Conservation (phyloP, 2,113 vertebrate genomes). For the Prolemur simus region DNA sequence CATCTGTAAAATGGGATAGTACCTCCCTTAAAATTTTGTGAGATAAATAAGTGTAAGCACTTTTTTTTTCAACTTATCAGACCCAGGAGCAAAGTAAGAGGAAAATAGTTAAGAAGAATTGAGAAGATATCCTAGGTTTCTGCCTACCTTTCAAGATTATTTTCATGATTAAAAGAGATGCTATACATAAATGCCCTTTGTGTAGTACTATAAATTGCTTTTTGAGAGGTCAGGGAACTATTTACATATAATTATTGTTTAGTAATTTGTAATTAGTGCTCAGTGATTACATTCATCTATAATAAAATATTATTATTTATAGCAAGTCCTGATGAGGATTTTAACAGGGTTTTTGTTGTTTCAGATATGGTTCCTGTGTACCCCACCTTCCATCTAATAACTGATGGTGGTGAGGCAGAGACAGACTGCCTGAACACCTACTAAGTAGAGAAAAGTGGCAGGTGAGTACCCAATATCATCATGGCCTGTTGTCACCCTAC, state of each 20-base stretch:
- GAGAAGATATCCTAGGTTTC: not conserved
- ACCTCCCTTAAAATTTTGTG: not conserved
- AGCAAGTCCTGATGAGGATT: not conserved
- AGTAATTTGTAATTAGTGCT: not conserved
- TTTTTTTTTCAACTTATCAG: not conserved
- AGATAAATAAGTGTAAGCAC: not conserved
- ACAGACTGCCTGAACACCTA: not conserved
- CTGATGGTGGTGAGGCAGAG: not conserved
- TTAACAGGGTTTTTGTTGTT: not conserved
- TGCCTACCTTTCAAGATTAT: not conserved
- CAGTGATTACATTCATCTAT: not conserved
- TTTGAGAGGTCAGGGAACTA: not conserved
- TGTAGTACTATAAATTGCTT: not conserved
- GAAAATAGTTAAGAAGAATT: not conserved
- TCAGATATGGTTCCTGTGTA: not conserved
- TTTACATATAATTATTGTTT: not conserved
- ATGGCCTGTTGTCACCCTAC: not conserved
- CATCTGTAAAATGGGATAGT: not conserved
- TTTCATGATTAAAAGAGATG: not conserved
- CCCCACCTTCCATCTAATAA: not conserved
- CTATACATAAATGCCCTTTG: not conserved
- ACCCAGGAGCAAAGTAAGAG: not conserved
- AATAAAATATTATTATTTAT: not conserved
- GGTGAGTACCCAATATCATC: not conserved
- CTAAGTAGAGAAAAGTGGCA: not conserved